Conservation (phyloP, 2,113 vertebrate genomes). For the Campylomormyrus tamandua region DNA sequence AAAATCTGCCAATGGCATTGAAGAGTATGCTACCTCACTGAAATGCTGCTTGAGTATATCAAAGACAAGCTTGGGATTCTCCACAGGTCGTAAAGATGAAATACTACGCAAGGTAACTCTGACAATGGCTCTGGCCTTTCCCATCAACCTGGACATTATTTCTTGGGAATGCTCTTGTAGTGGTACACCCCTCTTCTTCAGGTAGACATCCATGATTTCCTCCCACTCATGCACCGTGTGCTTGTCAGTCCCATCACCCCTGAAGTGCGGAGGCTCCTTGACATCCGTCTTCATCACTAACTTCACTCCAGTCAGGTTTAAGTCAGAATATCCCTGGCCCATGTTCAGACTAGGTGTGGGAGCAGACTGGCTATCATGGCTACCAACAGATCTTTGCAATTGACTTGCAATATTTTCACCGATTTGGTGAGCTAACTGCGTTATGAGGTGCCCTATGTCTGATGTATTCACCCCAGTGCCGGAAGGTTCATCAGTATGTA, state of each 20-base stretch:
- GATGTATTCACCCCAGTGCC: too few relatives aligned
- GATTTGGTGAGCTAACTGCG: too few relatives aligned
- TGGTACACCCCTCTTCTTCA: conserved; percentile 23
- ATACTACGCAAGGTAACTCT: conserved; percentile 22
- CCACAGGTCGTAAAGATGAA: neutral
- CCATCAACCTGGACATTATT: conserved; percentile 18
- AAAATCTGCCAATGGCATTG: conserved; percentile 17
- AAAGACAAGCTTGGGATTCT: conserved; percentile 17
- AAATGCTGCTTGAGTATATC: conserved; percentile 18
- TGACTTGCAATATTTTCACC: too few relatives aligned
- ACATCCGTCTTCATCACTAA: conserved; percentile 21
- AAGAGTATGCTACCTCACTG: conserved; percentile 10
- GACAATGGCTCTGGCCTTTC: conserved; percentile 20
- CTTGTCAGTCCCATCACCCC: conserved; percentile 24
- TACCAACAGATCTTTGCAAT: too few relatives aligned
- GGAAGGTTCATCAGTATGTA: too few relatives aligned
- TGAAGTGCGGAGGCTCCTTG: conserved; percentile 18
- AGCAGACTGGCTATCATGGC: too few relatives aligned
- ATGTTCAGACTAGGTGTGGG: too few relatives aligned
- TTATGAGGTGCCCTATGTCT: too few relatives aligned
- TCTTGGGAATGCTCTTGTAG: conserved; percentile 11
- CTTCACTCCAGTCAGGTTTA: conserved; percentile 5
- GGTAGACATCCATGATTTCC: conserved; percentile 23
- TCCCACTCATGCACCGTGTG: conserved; percentile 26
- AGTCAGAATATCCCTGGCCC: too few relatives aligned